Conservation (phyloP, 1,140 invertebrate genomes). For the Cyclargus thomasi region DNA sequence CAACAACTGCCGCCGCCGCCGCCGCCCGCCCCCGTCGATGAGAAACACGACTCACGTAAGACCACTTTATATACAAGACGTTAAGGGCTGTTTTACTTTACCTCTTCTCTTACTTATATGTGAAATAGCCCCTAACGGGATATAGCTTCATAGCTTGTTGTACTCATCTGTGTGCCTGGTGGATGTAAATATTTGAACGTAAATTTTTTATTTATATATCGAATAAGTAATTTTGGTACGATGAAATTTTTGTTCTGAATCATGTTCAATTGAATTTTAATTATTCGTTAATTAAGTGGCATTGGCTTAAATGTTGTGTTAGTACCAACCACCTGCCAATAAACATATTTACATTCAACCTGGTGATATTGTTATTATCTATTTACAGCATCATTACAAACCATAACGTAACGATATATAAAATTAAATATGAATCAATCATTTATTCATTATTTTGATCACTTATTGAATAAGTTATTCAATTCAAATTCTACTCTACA, state of each 20-base stretch:
- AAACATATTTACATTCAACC: not conserved
- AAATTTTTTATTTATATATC: too few relatives aligned
- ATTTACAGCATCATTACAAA: not conserved
- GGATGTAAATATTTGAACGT: not conserved
- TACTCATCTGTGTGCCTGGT: conserved; percentile 4
- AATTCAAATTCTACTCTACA: not conserved
- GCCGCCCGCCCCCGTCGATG: conserved; percentile 84
- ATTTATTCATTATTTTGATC: not conserved
- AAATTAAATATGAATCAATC: not conserved
- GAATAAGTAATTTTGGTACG: too few relatives aligned
- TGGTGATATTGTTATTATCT: not conserved
- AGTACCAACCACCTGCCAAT: too few relatives aligned
- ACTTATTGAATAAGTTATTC: not conserved
- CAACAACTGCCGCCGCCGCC: conserved; percentile 84
- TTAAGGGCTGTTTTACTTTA: conserved; percentile 13
- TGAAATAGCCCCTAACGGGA: not conserved
- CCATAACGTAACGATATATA: not conserved
- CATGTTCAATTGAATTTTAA: too few relatives aligned
- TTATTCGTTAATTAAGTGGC: too few relatives aligned
- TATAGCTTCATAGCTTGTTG: conserved; percentile 19
- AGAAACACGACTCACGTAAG: conserved; percentile 90
- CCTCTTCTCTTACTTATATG: not conserved
- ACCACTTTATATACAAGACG: conserved; percentile 15
- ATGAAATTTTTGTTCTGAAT: too few relatives aligned
- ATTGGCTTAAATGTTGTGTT: not conserved